A percentile compares a stretch with the other conserved stretches of the same genome.
Conservation (phyloP, 2,797 vertebrate species). For the Sciurus carolinensis region DNA sequence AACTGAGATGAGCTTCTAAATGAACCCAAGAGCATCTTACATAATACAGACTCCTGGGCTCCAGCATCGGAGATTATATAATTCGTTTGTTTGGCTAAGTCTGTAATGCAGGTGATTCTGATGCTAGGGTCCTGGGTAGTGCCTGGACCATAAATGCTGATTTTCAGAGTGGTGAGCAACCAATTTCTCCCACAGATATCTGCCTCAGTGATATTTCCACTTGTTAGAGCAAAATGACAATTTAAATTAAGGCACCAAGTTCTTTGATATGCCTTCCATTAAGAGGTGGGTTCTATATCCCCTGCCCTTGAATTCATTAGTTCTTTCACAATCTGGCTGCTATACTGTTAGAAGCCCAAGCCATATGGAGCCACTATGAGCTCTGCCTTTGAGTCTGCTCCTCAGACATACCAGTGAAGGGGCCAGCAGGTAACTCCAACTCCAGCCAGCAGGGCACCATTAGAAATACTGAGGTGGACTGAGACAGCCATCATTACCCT, state of each 20-base stretch:
- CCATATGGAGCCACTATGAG: neutral
- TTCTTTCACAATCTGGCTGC: neutral
- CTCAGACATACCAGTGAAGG: neutral
- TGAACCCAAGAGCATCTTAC: neutral
- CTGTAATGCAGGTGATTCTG: neutral
- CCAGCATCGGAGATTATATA: neutral
- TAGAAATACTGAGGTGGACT: too few species aligned
- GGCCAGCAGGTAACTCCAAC: neutral
- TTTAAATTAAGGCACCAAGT: slow-evolving; percentile 1
- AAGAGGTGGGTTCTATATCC: neutral
- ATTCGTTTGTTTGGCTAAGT: neutral
- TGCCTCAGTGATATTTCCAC: neutral
- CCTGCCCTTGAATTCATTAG: neutral
- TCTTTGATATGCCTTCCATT: neutral
- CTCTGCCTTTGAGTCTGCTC: neutral
- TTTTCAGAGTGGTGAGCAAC: neutral
- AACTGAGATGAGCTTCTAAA: neutral
- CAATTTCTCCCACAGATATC: neutral
- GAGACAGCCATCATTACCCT: too few species aligned
- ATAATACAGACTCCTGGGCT: neutral
- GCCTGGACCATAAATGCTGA: neutral
- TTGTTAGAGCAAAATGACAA: neutral
- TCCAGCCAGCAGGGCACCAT: fast-evolving
- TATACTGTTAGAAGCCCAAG: neutral
- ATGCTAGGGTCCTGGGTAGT: neutral